Conservation (phyloP, 2,113 vertebrate species). For the Corythornis madagascariensis region DNA sequence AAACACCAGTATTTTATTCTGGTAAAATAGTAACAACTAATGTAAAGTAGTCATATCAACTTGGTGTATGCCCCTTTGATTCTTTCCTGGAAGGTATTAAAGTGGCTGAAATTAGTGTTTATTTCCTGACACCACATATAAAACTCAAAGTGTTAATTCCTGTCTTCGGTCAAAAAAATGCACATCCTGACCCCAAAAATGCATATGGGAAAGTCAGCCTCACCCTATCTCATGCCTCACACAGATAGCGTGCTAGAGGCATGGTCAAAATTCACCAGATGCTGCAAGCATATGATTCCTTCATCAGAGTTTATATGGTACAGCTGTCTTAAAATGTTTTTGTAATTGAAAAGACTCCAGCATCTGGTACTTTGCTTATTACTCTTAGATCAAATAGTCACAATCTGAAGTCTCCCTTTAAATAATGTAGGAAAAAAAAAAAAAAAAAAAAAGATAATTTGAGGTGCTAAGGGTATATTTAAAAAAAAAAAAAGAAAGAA, state of each 20-base stretch:
- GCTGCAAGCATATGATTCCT: slow-evolving; percentile 73
- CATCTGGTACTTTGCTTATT: slow-evolving; percentile 74
- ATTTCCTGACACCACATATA: not conserved
- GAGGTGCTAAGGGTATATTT: not conserved
- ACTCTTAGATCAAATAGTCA: slow-evolving; percentile 60
- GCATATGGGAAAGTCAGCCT: not conserved
- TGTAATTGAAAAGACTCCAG: slow-evolving; percentile 71
- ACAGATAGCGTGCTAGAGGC: slow-evolving; percentile 22
- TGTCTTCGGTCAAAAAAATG: not conserved
- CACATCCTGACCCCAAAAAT: not conserved
- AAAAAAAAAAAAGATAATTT: not conserved
- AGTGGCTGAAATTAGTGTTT: not conserved
- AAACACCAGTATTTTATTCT: not conserved
- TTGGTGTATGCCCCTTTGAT: not conserved
- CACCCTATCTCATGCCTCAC: slow-evolving; percentile 33
- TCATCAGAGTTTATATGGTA: slow-evolving; percentile 71
- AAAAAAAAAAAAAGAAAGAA: not conserved
- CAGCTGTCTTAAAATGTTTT: slow-evolving; percentile 74
- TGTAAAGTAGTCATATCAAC: not conserved
- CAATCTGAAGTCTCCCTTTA: slow-evolving; percentile 43
- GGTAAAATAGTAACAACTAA: not conserved
- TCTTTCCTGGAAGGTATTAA: slow-evolving; percentile 23
- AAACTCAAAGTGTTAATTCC: not conserved
- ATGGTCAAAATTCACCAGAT: slow-evolving; percentile 69
- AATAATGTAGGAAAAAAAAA: slow-evolving; percentile 45